Percentiles rank a stretch among this genome's conserved stretches.
phyloP scores from a whole-genome alignment of 2,797 vertebrate species.

The Gallinago solitaria region DNA sequence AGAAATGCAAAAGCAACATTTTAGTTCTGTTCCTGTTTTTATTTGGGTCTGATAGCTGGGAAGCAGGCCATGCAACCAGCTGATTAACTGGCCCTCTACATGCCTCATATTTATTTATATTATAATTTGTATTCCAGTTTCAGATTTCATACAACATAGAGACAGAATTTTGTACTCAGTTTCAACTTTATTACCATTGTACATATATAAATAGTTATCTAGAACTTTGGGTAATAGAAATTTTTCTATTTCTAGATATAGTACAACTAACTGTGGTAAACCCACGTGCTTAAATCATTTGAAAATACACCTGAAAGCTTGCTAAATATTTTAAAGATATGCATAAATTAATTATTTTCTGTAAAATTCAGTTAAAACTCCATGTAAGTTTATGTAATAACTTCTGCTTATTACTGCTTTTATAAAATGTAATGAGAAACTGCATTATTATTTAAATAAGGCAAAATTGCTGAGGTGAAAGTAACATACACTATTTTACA shows the following conservation, averaged over 20 bases:
- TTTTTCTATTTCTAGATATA: neutral
- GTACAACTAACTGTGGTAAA: neutral
- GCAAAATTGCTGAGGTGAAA: neutral
- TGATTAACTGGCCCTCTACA: neutral
- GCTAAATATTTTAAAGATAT: neutral
- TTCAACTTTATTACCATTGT: neutral
- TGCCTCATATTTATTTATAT: neutral
- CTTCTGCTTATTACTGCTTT: neutral
- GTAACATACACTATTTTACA: neutral
- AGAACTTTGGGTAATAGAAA: neutral
- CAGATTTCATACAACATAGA: neutral
- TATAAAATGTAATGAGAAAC: neutral
- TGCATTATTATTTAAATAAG: neutral
- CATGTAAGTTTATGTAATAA: neutral
- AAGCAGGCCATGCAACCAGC: neutral
- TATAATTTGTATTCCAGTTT: neutral
- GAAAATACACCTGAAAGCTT: neutral
- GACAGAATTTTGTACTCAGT: neutral
- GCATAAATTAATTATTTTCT: neutral
- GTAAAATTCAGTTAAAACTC: neutral
- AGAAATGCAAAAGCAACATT: neutral
- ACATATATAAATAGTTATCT: neutral
- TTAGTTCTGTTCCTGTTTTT: neutral
- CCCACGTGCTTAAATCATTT: neutral
- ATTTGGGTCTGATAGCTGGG: neutral